phyloP scores from a whole-genome alignment of 2,888 invertebrate species.

The Eledona agricola region DNA sequence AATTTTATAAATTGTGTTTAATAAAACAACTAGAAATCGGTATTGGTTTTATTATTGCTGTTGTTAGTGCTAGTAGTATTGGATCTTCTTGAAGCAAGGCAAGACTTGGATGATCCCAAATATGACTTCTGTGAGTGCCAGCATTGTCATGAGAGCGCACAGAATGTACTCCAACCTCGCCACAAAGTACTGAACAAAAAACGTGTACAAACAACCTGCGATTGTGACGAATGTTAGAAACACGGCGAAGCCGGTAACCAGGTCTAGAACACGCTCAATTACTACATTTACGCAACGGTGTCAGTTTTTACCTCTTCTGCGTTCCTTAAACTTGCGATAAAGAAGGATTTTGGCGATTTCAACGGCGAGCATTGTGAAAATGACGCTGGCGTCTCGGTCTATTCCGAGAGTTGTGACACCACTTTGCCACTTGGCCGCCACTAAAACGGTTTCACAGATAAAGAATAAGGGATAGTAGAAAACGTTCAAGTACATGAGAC shows the following conservation, averaged over 20 bases:
- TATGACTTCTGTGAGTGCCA: conserved; percentile 48
- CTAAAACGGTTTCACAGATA: conserved; percentile 50
- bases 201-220: conserved; percentile 46
- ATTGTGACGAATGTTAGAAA: conserved; percentile 49
- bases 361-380: conserved; percentile 44
- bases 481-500: conserved; percentile 52
- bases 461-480: conserved; percentile 52
- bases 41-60: conserved; percentile 1
- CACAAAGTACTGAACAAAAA: conserved; percentile 49
- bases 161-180: conserved; percentile 52
- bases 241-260: conserved; percentile 48
- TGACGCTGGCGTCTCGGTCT: conserved; percentile 48
- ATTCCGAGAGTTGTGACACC: conserved; percentile 49
- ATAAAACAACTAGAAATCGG: conserved; percentile 47
- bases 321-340: conserved; percentile 49
- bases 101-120: conserved; percentile 49
- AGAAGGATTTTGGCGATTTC: conserved; percentile 51
- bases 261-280: conserved; percentile 43
- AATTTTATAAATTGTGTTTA: conserved; percentile 45
- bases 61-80: conserved; percentile 48
- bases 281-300: background rate
- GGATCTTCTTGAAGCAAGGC: conserved; percentile 48
- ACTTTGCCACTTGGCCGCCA: conserved; percentile 49
- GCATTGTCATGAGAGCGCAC: conserved; percentile 46
- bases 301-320: conserved; percentile 46